Conservation (phyloP, 2,888 invertebrate species). For the Graphium colonna region DNA sequence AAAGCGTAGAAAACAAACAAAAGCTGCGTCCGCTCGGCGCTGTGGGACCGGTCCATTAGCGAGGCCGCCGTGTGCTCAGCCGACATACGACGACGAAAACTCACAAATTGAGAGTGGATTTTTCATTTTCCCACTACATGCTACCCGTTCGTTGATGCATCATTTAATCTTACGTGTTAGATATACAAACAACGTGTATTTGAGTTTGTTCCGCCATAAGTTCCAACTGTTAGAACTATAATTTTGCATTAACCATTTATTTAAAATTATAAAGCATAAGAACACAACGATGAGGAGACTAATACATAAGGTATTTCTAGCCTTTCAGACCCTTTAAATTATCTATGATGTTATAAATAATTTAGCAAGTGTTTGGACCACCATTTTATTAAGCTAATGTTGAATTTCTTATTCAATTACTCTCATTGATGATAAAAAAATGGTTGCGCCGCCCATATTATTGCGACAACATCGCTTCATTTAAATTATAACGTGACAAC, state of each 20-base stretch:
- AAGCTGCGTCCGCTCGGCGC: conserved; percentile 44
- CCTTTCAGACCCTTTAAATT: too few relatives aligned
- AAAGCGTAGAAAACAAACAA: conserved; percentile 37
- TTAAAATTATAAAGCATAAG: too few relatives aligned
- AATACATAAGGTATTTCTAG: too few relatives aligned
- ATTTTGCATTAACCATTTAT: too few relatives aligned
- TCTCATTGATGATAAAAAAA: conserved; percentile 2
- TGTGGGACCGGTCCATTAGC: conserved; percentile 61
- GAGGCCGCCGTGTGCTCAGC: conserved; percentile 44
- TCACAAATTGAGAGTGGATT: conserved; percentile 29
- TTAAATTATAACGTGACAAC: conserved; percentile 12
- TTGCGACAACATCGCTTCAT: conserved; percentile 15
- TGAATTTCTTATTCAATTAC: conserved; percentile 19
- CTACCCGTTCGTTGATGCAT: too few relatives aligned
- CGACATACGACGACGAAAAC: conserved; percentile 41
- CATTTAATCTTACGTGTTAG: too few relatives aligned
- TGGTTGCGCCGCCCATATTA: conserved; percentile 1
- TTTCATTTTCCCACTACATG: neutral
- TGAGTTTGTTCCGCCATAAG: too few relatives aligned
- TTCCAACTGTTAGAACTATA: too few relatives aligned
- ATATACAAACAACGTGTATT: too few relatives aligned
- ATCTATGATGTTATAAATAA: too few relatives aligned
- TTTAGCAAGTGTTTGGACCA: neutral
- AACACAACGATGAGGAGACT: too few relatives aligned
- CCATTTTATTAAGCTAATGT: neutral